phyloP scores from a whole-genome alignment of 2,113 vertebrate genomes.

The Leptobrachium leishanense region DNA sequence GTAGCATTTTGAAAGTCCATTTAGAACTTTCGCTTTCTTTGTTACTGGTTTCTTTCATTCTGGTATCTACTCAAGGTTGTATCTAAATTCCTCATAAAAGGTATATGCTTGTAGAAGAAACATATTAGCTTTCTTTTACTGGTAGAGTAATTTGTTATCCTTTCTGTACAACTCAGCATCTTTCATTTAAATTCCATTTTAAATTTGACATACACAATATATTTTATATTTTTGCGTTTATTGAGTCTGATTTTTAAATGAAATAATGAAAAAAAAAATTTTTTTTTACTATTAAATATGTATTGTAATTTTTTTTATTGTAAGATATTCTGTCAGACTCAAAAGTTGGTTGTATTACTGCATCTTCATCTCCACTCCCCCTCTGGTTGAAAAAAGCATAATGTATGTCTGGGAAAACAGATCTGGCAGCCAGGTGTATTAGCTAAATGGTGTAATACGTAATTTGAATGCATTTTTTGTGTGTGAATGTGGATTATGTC shows the following conservation, averaged over 20 bases:
- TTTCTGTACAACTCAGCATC: neutral
- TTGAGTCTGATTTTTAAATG: neutral
- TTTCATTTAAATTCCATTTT: neutral
- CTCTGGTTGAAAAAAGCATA: too few species aligned
- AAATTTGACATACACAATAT: neutral
- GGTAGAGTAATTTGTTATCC: neutral
- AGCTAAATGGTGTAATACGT: too few species aligned
- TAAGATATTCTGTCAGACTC: too few species aligned
- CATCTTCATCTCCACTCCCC: too few species aligned
- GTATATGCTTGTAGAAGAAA: constrained; percentile 7
- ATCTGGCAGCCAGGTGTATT: too few species aligned
- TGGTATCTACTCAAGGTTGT: constrained; percentile 33
- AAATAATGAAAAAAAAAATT: neutral
- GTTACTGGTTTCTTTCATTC: constrained; percentile 19
- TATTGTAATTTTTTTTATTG: too few species aligned
- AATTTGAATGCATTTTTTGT: too few species aligned
- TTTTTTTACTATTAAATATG: neutral
- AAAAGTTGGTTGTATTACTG: too few species aligned
- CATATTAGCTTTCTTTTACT: constrained; percentile 6
- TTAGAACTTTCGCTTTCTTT: constrained; percentile 22
- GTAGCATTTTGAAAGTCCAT: constrained; percentile 26
- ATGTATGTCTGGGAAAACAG: too few species aligned
- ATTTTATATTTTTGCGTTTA: neutral
- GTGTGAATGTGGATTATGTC: too few species aligned
- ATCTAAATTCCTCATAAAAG: neutral